These are phyloP conservation scores for Phaenicophaeus curvirostris DNA, from an alignment of 2,797 vertebrate genomes.

Conservation along the genomic window DNA sequence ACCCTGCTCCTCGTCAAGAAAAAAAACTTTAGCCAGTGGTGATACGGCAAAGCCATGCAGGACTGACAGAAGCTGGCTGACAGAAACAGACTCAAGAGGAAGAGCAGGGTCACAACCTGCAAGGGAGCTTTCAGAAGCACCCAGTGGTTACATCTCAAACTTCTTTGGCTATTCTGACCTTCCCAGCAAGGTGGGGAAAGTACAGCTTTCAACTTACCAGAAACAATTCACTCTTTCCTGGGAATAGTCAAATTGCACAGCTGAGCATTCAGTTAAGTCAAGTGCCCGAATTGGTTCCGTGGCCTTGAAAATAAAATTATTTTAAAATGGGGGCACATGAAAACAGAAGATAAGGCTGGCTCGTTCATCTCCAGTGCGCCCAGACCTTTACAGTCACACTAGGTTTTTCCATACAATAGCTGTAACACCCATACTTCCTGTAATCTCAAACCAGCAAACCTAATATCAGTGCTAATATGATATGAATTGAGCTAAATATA, in stretches of 20 bases:
- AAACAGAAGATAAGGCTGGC: background rate
- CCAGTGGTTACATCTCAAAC: background rate
- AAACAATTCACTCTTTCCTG: slow-evolving; percentile 96
- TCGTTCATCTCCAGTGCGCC: background rate
- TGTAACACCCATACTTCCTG: background rate
- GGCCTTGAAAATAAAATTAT: slow-evolving; percentile 76
- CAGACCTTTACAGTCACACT: background rate
- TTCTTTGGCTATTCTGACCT: background rate
- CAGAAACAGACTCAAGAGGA: background rate
- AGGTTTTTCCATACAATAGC: background rate
- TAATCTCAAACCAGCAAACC: background rate
- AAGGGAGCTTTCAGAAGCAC: background rate
- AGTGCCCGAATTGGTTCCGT: slow-evolving; percentile 90
- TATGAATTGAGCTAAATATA: background rate
- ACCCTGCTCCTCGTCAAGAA: background rate
- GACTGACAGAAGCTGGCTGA: background rate
- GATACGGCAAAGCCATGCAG: background rate
- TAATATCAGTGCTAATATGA: background rate
- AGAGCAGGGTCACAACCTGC: background rate
- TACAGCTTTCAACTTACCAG: slow-evolving; percentile 83
- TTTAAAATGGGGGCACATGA: background rate
- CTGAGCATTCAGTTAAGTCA: slow-evolving; percentile 90
- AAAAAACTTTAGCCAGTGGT: background rate
- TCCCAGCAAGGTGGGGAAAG: background rate
- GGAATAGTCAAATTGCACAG: slow-evolving; percentile 96